A percentile compares a stretch with the other conserved stretches of the same genome.
phyloP scores from a whole-genome alignment of 2,888 invertebrate genomes.

The Andrena haemorrhoa region DNA sequence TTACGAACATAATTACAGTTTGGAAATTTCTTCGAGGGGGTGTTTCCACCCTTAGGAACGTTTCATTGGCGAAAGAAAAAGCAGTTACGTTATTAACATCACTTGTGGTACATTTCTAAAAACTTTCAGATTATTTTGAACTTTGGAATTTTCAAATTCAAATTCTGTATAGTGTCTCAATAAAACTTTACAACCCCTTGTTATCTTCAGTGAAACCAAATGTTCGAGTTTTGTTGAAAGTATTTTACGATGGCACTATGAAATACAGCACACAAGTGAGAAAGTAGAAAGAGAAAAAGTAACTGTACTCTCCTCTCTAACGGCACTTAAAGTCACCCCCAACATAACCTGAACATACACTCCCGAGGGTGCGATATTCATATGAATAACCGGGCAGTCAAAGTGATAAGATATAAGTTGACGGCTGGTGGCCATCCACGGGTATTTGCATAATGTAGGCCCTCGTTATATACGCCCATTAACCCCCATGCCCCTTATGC shows the following conservation, averaged over 20 bases:
- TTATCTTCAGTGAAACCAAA: background rate
- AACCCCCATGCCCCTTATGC: slow-evolving; percentile 72
- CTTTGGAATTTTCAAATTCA: too few species aligned
- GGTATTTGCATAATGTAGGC: slow-evolving; percentile 82
- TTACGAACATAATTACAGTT: too few species aligned
- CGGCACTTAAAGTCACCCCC: slow-evolving; percentile 45
- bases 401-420: slow-evolving; percentile 80
- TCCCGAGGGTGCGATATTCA: slow-evolving; percentile 73
- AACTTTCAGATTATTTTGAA: too few species aligned
- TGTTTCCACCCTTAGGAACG: too few species aligned
- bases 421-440: slow-evolving; percentile 76
- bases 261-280: background rate
- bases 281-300: slow-evolving; percentile 29
- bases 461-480: slow-evolving; percentile 82
- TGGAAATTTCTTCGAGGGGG: too few species aligned
- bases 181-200: background rate
- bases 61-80: background rate
- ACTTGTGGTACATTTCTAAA: too few species aligned
- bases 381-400: slow-evolving; percentile 73
- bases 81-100: too few species aligned
- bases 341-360: slow-evolving; percentile 40
- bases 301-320: slow-evolving; percentile 1
- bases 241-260: background rate
- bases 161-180: background rate
- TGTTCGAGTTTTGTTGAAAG: background rate